Percentiles rank a stretch among this genome's conserved stretches.
These are phyloP conservation scores for Mus pahari DNA, from an alignment of 2,113 vertebrate genomes.

Conservation along the genomic window DNA sequence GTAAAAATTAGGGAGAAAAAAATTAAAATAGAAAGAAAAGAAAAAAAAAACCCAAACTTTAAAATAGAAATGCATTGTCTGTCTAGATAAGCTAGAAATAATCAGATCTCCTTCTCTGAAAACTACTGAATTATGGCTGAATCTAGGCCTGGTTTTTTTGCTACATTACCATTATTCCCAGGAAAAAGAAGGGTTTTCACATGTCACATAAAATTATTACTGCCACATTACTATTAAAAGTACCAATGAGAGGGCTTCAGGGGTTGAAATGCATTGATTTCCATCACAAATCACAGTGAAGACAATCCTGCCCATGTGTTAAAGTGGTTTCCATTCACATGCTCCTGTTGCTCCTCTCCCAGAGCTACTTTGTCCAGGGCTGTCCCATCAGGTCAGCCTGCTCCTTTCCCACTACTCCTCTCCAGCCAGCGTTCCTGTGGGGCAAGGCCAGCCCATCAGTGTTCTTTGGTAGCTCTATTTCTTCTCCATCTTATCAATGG, in stretches of 20 bases:
- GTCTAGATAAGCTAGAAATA: conserved; percentile 74
- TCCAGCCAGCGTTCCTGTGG: conserved; percentile 40
- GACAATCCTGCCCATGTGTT: conserved; percentile 69
- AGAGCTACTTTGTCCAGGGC: conserved; percentile 50
- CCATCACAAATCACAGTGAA: conserved; percentile 73
- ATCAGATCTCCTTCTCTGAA: conserved; percentile 74
- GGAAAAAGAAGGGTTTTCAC: conserved; percentile 68
- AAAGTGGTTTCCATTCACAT: conserved; percentile 70
- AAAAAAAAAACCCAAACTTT: neutral
- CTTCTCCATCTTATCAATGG: conserved; percentile 4
- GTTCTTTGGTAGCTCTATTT: conserved; percentile 34
- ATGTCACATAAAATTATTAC: conserved; percentile 77
- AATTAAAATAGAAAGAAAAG: neutral
- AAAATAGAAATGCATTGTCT: conserved; percentile 62
- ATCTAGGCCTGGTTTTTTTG: conserved; percentile 72
- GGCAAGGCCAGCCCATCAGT: conserved; percentile 16
- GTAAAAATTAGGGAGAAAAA: conserved; percentile 15
- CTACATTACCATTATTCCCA: conserved; percentile 74
- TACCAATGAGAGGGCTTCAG: conserved; percentile 69
- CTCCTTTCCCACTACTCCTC: conserved; percentile 55
- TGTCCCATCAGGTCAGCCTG: conserved; percentile 61
- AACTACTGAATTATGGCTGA: conserved; percentile 78
- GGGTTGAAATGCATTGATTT: conserved; percentile 72
- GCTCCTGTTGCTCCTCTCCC: conserved; percentile 68
- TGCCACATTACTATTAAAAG: conserved; percentile 78